Evolutionary conservation across 37 sponge, comb jelly and placozoan genomes (phyloP).

Genomic region (Halichondria panicea): DNA sequence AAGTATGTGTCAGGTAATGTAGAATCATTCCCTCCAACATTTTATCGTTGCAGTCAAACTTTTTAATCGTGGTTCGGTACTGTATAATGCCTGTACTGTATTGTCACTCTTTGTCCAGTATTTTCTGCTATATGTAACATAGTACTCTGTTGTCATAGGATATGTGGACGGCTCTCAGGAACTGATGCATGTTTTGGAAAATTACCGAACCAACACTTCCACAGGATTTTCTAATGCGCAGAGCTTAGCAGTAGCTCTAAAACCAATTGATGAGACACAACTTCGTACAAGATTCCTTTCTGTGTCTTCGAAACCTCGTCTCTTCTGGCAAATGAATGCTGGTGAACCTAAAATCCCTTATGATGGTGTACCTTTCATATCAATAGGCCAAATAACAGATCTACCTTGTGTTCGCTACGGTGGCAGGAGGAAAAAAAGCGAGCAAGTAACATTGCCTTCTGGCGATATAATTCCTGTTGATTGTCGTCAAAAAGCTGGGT

Average conservation of each 20-base stretch:
- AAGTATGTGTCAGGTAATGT: conserved; percentile 61
- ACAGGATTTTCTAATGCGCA: conserved; percentile 38
- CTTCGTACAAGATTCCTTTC: conserved; percentile 63
- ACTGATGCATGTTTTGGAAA: conserved; percentile 59
- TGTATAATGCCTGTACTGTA: not conserved
- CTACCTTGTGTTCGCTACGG: conserved; percentile 48
- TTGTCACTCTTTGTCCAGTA: conserved; percentile 1
- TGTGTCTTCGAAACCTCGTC: conserved; percentile 61
- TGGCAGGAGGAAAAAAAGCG: conserved; percentile 43
- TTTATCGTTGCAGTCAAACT: no score
- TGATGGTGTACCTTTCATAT: conserved; percentile 86
- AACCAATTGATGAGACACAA: conserved; percentile 26
- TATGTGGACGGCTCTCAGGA: conserved; percentile 65
- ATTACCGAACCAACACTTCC: conserved; percentile 38
- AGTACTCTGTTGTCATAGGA: no score
- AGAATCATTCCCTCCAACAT: no score
- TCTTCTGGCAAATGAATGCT: conserved; percentile 84
- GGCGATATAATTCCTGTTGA: conserved; percentile 50
- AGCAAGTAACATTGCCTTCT: conserved; percentile 41
- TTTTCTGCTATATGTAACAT: not conserved
- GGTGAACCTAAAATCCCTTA: conserved; percentile 85
- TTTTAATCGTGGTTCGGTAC: no score
- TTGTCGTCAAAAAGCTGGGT: conserved; percentile 35
- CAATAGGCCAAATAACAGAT: conserved; percentile 59
- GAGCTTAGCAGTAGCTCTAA: conserved; percentile 21